These are phyloP conservation scores for Pollimyrus isidori DNA, from an alignment of 2,113 vertebrate genomes.

Conservation along the genomic window DNA sequence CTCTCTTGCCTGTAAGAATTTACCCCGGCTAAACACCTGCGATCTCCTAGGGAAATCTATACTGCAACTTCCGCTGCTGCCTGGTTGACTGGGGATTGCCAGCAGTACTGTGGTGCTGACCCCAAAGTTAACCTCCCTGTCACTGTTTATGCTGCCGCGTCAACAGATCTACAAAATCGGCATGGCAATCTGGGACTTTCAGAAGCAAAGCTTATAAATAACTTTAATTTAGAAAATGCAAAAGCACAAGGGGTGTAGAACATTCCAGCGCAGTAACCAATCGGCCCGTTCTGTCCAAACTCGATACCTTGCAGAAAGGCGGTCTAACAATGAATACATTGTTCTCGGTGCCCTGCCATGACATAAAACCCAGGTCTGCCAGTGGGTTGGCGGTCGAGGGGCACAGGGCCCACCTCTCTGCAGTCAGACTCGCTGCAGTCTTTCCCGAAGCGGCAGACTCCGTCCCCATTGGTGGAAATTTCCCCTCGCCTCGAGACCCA, in stretches of 20 bases:
- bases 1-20: not conserved
- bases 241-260: constrained; percentile 1
- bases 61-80: not conserved
- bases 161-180: not conserved
- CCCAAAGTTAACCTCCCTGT: not conserved
- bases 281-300: constrained; percentile 27
- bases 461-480: not conserved
- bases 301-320: constrained; percentile 31
- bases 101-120: not conserved
- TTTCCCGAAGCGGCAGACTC: not conserved
- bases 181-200: not conserved
- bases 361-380: constrained; percentile 4
- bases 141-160: not conserved
- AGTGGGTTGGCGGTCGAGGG: not conserved
- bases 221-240: not conserved
- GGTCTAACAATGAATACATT: constrained; percentile 54
- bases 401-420: not conserved
- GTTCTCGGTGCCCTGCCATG: constrained; percentile 51
- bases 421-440: too few relatives aligned
- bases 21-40: not conserved
- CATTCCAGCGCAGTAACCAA: constrained; percentile 16
- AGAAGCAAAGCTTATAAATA: not conserved
- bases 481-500: not conserved
- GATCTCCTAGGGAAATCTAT: not conserved
- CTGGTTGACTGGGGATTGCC: not conserved